Conservation (phyloP, 2,113 vertebrate species). For the Calypte anna region DNA sequence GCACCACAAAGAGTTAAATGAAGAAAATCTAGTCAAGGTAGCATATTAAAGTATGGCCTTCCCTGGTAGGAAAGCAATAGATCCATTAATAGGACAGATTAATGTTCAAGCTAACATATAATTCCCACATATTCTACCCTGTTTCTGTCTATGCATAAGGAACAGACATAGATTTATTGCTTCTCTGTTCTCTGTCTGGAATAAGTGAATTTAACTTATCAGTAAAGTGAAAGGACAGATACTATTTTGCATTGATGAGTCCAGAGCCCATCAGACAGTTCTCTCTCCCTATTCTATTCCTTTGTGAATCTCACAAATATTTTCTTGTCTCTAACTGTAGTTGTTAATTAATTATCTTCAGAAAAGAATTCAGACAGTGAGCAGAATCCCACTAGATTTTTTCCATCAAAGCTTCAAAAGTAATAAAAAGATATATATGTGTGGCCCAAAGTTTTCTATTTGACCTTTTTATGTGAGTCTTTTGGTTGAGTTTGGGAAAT, state of each 20-base stretch:
- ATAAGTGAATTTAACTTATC: background rate
- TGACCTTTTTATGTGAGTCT: background rate
- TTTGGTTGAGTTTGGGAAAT: background rate
- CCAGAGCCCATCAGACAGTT: background rate
- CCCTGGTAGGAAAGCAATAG: background rate
- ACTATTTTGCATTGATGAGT: background rate
- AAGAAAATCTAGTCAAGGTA: background rate
- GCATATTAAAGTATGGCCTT: background rate
- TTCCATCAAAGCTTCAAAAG: background rate
- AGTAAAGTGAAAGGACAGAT: background rate
- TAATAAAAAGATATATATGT: background rate
- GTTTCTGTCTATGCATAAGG: conserved; percentile 30
- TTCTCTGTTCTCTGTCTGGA: background rate
- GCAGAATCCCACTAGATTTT: background rate
- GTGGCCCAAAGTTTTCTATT: background rate
- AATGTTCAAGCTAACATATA: conserved; percentile 21
- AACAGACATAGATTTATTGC: background rate
- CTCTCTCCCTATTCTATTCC: background rate
- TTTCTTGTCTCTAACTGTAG: background rate
- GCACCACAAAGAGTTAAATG: background rate
- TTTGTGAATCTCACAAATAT: background rate
- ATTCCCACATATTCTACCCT: conserved; percentile 21
- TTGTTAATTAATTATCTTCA: background rate
- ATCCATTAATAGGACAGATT: conserved; percentile 11
- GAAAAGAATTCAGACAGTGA: background rate